Evolutionary conservation across 2,113 vertebrate species (phyloP).

Genomic region (Hemichromis elongatus): DNA sequence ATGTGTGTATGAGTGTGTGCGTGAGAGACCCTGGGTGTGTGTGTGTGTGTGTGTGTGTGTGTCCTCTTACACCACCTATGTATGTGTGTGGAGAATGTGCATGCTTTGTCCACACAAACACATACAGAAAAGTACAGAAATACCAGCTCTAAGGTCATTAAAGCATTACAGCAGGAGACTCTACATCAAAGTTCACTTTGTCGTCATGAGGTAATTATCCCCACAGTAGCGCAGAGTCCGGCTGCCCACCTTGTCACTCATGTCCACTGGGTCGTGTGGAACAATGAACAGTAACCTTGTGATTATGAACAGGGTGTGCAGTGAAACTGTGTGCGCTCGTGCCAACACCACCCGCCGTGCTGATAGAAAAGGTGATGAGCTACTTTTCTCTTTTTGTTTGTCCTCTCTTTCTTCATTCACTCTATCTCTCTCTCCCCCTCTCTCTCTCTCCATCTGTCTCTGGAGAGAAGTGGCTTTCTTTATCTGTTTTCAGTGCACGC

Average conservation of each 20-base stretch:
- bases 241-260: slow-evolving; percentile 67
- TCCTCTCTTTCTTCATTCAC: not conserved
- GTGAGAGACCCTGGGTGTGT: not conserved
- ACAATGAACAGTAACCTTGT: slow-evolving; percentile 68
- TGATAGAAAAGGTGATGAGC: slow-evolving; percentile 62
- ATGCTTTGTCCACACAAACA: slow-evolving; percentile 46
- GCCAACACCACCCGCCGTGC: slow-evolving; percentile 16
- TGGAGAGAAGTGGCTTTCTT: slow-evolving; percentile 50
- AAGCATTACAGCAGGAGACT: slow-evolving; percentile 40
- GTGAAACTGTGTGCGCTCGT: slow-evolving; percentile 34
- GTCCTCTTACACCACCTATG: not conserved
- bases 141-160: slow-evolving; percentile 62
- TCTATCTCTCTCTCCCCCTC: not conserved
- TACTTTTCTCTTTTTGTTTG: slow-evolving; percentile 44
- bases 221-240: slow-evolving; percentile 34
- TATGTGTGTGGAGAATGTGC: not conserved
- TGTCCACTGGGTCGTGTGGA: slow-evolving; percentile 46
- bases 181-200: slow-evolving; percentile 72
- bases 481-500: slow-evolving; percentile 70
- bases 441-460: slow-evolving; percentile 21
- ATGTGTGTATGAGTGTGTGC: not conserved
- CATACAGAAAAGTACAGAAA: slow-evolving; percentile 18
- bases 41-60: not conserved
- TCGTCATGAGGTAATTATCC: slow-evolving; percentile 72
- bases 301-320: slow-evolving; percentile 51